Evolutionary conservation across 1,140 invertebrate species (phyloP), one percentile per base, ranked within the genome.

Genomic region (Brachystomella parvula): DNA sequence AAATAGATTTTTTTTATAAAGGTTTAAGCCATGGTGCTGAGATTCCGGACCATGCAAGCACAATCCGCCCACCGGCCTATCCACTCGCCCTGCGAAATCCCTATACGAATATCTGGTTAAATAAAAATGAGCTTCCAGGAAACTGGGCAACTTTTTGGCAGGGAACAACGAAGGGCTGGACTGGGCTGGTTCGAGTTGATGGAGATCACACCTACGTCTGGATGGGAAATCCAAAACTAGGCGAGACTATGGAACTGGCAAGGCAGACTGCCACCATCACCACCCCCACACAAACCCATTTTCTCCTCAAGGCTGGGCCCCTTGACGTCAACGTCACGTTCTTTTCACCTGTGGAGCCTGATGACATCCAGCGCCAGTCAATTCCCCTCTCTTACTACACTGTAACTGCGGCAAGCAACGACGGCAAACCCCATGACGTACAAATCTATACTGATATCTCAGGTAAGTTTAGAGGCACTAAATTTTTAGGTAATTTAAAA

Each of bases 361-460:
- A 63, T 3, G 64, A 71, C 39, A 31, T 68, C 6, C 17, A 63
- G 26, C 47, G 61, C 31, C 66, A 68, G 33, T 66, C 67, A 26
- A 71, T 71, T 33, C 70, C 70, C 21, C 56, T 71, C 2, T 68
- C 66, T 0, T 66, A 71, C 66, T 28, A 68, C 12, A 33, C 56
- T 49, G 60, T 68, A 0, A 53, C 49, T 39, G 70, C 63, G 3
- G 32, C 47, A 9, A 17, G 63, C 6, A 68, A 58, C 28, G 66
- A 68, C 47, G 66, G 64, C 2, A 19, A 0, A 0, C 2, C 63
- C 15, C 70, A 71, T 47, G 21, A 63, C n/a, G 64, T 68, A 9
- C 63, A 71, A 68, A 31, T 68, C 0, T 71, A 71, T 35, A 44
- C 64, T 30, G 70, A 71, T 61, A 71, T 71, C 21, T 56, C 70